Conservation (phyloP, 2,797 vertebrate species). For the Brotula barbata region DNA sequence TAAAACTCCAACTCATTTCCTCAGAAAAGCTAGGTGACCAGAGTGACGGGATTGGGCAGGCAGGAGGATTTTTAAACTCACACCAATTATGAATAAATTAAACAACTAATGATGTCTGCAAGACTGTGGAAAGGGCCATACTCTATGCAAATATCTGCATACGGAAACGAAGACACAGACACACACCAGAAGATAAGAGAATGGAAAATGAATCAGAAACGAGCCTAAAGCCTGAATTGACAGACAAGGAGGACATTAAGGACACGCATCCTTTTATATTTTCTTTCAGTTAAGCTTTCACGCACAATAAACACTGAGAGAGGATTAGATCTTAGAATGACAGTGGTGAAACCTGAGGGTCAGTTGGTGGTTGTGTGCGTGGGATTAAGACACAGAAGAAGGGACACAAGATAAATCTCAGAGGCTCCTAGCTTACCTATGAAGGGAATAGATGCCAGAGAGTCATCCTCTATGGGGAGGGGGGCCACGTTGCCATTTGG, state of each 20-base stretch:
- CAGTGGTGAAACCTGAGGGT: slow-evolving; percentile 18
- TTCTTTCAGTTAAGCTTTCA: slow-evolving; percentile 31
- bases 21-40: slow-evolving; percentile 29
- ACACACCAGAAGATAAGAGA: slow-evolving; percentile 25
- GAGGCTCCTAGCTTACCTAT: slow-evolving; percentile 85
- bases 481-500: slow-evolving; percentile 82
- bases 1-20: slow-evolving; percentile 32
- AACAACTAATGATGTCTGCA: slow-evolving; percentile 41
- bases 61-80: slow-evolving; percentile 24
- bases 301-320: slow-evolving; percentile 20
- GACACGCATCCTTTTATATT: slow-evolving; percentile 17
- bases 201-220: slow-evolving; percentile 49
- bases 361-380: slow-evolving; percentile 5
- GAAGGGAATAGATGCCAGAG: slow-evolving; percentile 94
- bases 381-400: slow-evolving; percentile 4
- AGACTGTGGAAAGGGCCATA: slow-evolving; percentile 40
- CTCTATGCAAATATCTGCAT: slow-evolving; percentile 40
- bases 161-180: slow-evolving; percentile 26
- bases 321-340: not conserved
- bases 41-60: not conserved
- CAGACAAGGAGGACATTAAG: slow-evolving; percentile 51
- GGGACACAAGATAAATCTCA: not conserved
- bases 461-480: slow-evolving; percentile 86
- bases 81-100: slow-evolving; percentile 5
- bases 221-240: slow-evolving; percentile 33